Evolutionary conservation across 2,888 invertebrate species (phyloP).

Genomic region (Tachina grossa): DNA sequence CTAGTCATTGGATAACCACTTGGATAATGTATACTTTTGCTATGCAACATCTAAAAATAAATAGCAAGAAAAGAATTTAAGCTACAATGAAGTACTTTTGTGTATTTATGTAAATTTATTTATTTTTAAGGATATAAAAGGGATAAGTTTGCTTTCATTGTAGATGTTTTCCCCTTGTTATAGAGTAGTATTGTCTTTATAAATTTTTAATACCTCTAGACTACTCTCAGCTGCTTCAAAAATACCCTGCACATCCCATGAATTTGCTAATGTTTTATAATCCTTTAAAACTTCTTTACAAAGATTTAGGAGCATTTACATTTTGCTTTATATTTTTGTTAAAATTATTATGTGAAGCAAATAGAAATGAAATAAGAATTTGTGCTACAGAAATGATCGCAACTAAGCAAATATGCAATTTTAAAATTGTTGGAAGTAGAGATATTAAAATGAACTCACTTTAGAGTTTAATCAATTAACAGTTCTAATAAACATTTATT

Average conservation of each 20-base stretch:
- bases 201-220: too few species aligned
- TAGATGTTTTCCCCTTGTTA: too few species aligned
- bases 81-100: neutral
- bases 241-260: neutral
- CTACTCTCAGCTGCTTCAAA: too few species aligned
- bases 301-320: neutral
- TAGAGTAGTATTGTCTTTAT: too few species aligned
- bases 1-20: constrained; percentile 86
- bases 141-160: too few species aligned
- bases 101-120: too few species aligned
- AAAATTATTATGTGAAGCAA: neutral
- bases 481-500: too few species aligned
- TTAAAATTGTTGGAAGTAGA: too few species aligned
- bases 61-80: neutral
- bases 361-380: neutral
- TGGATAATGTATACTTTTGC: constrained; percentile 84
- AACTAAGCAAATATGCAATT: neutral
- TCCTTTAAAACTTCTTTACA: constrained; percentile 27
- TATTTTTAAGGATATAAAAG: too few species aligned
- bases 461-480: too few species aligned
- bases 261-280: constrained; percentile 9
- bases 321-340: too few species aligned
- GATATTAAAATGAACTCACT: too few species aligned
- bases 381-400: neutral
- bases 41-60: constrained; percentile 76